These are phyloP conservation scores for Hoplias malabaricus DNA, from an alignment of 2,113 vertebrate genomes.

Conservation along the genomic window DNA sequence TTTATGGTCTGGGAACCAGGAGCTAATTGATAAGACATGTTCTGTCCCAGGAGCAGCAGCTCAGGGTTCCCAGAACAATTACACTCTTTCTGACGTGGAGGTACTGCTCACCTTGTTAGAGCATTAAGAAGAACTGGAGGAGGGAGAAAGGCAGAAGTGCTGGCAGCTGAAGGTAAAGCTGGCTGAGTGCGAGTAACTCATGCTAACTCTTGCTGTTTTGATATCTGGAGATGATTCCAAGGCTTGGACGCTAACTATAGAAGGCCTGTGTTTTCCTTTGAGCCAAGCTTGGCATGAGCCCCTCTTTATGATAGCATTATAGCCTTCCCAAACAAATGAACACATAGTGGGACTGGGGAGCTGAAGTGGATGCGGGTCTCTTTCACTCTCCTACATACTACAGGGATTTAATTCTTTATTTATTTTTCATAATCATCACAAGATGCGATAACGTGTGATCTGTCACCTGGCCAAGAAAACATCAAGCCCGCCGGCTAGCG, in stretches of 20 bases:
- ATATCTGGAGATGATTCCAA: conserved; percentile 13
- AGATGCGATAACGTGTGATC: conserved; percentile 52
- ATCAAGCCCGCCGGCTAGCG: conserved; percentile 10
- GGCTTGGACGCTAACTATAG: not conserved
- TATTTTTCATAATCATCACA: conserved; percentile 55
- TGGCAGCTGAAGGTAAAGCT: not conserved
- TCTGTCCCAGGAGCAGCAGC: conserved; percentile 40
- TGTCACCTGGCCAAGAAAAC: conserved; percentile 49
- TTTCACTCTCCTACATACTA: conserved; percentile 9
- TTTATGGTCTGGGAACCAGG: conserved; percentile 57
- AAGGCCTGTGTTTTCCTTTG: not conserved
- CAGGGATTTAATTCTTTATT: no score
- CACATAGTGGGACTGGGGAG: not conserved
- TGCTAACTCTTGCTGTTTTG: conserved; percentile 22
- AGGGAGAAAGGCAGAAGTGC: no score
- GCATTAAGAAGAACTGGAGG: not conserved
- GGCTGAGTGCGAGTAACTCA: conserved; percentile 7
- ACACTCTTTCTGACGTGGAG: conserved; percentile 18
- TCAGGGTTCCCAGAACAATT: conserved; percentile 53
- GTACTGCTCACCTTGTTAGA: conserved; percentile 15
- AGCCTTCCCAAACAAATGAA: conserved; percentile 16
- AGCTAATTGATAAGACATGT: conserved; percentile 58
- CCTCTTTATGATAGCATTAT: conserved; percentile 10
- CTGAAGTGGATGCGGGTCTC: conserved; percentile 42
- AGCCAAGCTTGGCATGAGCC: not conserved